Evolutionary conservation across 1,140 invertebrate genomes (phyloP).

Genomic region (Pseudomyrmex dendroicus): DNA sequence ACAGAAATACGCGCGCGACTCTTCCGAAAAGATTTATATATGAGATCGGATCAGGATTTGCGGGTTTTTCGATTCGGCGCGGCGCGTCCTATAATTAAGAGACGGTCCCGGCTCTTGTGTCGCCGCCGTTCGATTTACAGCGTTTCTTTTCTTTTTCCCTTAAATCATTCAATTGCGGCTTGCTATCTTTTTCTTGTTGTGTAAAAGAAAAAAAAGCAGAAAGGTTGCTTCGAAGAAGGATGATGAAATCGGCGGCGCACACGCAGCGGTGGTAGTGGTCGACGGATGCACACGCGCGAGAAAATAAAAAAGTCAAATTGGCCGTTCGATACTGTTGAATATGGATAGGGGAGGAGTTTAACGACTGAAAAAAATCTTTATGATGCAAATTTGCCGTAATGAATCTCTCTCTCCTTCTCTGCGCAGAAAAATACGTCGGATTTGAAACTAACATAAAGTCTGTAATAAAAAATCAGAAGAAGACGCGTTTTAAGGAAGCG

Average conservation of each 20-base stretch:
- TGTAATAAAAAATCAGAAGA: neutral
- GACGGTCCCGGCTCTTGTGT: neutral
- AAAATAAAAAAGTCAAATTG: constrained; percentile 74
- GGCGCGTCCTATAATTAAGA: constrained; percentile 34
- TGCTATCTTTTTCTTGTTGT: constrained; percentile 18
- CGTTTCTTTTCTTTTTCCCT: neutral
- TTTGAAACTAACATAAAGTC: neutral
- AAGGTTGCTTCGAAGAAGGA: constrained; percentile 2
- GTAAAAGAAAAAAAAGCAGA: neutral
- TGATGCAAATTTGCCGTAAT: constrained; percentile 60
- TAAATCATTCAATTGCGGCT: constrained; percentile 57
- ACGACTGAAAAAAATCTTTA: constrained; percentile 59
- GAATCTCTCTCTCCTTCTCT: constrained; percentile 35
- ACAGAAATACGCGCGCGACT: constrained; percentile 1
- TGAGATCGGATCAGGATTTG: neutral
- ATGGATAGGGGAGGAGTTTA: constrained; percentile 63
- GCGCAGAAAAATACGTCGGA: constrained; percentile 43
- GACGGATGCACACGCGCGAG: constrained; percentile 64
- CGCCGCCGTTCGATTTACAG: constrained; percentile 29
- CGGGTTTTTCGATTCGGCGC: neutral
- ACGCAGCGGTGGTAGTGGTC: constrained; percentile 51
- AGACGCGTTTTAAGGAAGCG: neutral
- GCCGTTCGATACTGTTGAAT: constrained; percentile 66
- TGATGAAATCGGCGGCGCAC: constrained; percentile 53
- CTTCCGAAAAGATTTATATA: constrained; percentile 5